phyloP scores from a whole-genome alignment of 1,140 invertebrate species.

The Nixonia krombeini region DNA sequence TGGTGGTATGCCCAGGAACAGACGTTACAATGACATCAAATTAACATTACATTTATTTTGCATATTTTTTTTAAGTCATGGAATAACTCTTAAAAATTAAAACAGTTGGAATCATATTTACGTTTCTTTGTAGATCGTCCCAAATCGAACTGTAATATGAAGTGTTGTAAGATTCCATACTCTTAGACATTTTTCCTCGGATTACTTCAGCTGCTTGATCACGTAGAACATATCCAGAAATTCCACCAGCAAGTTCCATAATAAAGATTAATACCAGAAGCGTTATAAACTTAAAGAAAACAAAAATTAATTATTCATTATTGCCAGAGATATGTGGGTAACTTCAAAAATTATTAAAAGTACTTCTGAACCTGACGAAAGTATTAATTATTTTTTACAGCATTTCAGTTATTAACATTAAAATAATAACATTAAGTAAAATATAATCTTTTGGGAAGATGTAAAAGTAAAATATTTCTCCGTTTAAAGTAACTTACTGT shows the following conservation, averaged over 20 bases:
- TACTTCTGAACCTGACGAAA: too few species aligned
- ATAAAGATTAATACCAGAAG: constrained; percentile 84
- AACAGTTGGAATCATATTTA: constrained; percentile 59
- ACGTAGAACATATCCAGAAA: constrained; percentile 83
- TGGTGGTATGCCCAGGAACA: too few species aligned
- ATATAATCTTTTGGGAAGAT: constrained; percentile 3
- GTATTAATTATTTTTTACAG: too few species aligned
- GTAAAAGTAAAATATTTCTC: neutral
- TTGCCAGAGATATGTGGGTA: too few species aligned
- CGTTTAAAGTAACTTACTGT: constrained; percentile 72
- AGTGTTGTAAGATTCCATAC: constrained; percentile 73
- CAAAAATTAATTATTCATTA: constrained; percentile 14
- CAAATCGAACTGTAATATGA: constrained; percentile 74
- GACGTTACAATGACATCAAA: too few species aligned
- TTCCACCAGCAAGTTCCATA: constrained; percentile 85
- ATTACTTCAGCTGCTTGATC: constrained; percentile 71
- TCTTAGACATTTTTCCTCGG: constrained; percentile 68
- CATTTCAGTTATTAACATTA: too few species aligned
- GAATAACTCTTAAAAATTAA: too few species aligned
- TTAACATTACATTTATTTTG: too few species aligned
- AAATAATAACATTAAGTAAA: constrained; percentile 15
- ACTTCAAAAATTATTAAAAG: too few species aligned
- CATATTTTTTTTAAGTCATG: too few species aligned
- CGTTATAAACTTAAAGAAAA: constrained; percentile 78
- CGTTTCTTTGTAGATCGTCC: constrained; percentile 77